Base-by-base conservation (phyloP, 2,797 vertebrate species). In the Prunella strophiata region DNA sequence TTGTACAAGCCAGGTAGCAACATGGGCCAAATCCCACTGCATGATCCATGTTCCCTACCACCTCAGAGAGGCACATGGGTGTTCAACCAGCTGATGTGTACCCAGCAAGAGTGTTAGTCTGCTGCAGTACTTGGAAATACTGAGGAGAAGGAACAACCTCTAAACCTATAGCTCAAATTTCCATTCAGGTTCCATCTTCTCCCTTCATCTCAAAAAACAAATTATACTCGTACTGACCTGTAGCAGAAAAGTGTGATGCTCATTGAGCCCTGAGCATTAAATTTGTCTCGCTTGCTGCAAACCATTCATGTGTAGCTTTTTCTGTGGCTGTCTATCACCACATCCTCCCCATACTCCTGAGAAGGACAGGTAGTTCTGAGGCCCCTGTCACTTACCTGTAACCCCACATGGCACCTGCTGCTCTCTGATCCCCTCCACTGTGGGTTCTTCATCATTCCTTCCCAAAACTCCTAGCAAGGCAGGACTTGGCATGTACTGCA, bases 21-120 rank as follows among this genome's bases (percentile, higher is more conserved):
- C 14, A 12, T 15, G 11, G 18, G 19, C 42, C 51, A 61, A 55
- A 57, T 82, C 47, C 58, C 40, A 29, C 14, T 9, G 84, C 75
- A 52, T 45, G 43, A 43, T 83, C 30, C 21, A 5, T 76, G 36
- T 92, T 92, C 38, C 34, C 63, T n/a, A 18, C 30, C 21, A 32
- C 61, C 34, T 57, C 34, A 23, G 59, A 76, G 36, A 30, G 42
- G 5, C 57, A 27, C 1, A 2, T 10, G n/a, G 16, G 11, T 66
- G n/a, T 58, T 68, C 51, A 70, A 7, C 14, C 18, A 65, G 57
- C 50, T n/a, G 47, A 40, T 2, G 5, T 0, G 4, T 32, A 20
- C 51, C 26, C 52, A 84, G 21, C 0, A 0, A 21, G 2, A 22
- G 50, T 16, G 18, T 9, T 5, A 15, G 23, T 32, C 66, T 87